phyloP scores from a whole-genome alignment of 1,140 invertebrate species.

The Luehdorfia chinensis region DNA sequence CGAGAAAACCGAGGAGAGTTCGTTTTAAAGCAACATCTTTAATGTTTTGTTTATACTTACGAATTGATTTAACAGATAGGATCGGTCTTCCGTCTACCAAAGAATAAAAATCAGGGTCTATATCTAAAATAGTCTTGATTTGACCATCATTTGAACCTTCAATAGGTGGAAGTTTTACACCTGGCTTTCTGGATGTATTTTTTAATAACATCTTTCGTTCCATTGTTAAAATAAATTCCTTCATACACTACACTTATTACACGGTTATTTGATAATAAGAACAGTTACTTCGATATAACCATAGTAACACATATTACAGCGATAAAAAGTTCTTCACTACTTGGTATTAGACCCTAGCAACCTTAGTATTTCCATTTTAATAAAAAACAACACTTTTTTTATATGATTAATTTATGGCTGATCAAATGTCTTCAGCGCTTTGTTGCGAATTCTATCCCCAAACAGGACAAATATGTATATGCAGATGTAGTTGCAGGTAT shows the following conservation, averaged over 20 bases:
- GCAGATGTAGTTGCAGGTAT: no score
- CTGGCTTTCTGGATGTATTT: constrained; percentile 35
- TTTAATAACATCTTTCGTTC: constrained; percentile 37
- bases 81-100: constrained; percentile 77
- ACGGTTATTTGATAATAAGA: not conserved
- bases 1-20: constrained; percentile 77
- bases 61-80: constrained; percentile 73
- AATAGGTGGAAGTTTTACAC: constrained; percentile 53
- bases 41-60: constrained; percentile 78
- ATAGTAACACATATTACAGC: constrained; percentile 36
- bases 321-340: not conserved
- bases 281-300: constrained; percentile 40
- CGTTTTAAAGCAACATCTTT: constrained; percentile 76
- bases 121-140: constrained; percentile 74
- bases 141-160: constrained; percentile 33
- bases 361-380: no score
- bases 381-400: no score
- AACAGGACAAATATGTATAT: no score
- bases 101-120: constrained; percentile 81
- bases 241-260: no score
- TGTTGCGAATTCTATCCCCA: no score
- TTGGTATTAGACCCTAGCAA: no score
- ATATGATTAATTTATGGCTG: no score
- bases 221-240: constrained; percentile 19
- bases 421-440: no score